phyloP scores from a whole-genome alignment of 2,113 vertebrate genomes.

The Orientallactaga bullata region DNA sequence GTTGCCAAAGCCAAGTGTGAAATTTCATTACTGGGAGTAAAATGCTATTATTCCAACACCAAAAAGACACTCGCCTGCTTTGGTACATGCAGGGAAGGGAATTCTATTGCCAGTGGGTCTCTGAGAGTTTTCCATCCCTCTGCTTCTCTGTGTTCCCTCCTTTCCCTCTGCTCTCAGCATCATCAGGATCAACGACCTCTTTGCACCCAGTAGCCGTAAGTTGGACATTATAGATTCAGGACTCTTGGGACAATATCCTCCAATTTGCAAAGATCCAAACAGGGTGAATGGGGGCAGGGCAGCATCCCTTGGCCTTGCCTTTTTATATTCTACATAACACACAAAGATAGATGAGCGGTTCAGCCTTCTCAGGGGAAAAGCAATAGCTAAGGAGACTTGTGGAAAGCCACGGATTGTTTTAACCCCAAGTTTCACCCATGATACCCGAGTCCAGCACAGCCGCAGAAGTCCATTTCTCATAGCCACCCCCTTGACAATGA shows the following conservation, averaged over 20 bases:
- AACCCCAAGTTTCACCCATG: background rate
- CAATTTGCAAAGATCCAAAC: background rate
- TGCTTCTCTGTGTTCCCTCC: background rate
- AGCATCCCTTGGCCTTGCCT: background rate
- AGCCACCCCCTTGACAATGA: background rate
- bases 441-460: background rate
- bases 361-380: background rate
- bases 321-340: background rate
- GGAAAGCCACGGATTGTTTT: background rate
- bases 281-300: rapidly evolving
- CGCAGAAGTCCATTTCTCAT: background rate
- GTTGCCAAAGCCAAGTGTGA: background rate
- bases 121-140: background rate
- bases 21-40: background rate
- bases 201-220: background rate
- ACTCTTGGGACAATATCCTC: background rate
- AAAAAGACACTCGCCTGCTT: background rate
- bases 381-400: background rate
- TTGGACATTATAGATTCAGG: background rate
- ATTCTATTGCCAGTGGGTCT: background rate
- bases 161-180: background rate
- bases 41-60: background rate
- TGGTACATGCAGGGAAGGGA: background rate
- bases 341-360: background rate
- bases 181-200: background rate